Percentiles rank a stretch among this genome's conserved stretches.
These are phyloP conservation scores for Andrena dorsata DNA, from an alignment of 2,888 invertebrate genomes.

Conservation along the genomic window DNA sequence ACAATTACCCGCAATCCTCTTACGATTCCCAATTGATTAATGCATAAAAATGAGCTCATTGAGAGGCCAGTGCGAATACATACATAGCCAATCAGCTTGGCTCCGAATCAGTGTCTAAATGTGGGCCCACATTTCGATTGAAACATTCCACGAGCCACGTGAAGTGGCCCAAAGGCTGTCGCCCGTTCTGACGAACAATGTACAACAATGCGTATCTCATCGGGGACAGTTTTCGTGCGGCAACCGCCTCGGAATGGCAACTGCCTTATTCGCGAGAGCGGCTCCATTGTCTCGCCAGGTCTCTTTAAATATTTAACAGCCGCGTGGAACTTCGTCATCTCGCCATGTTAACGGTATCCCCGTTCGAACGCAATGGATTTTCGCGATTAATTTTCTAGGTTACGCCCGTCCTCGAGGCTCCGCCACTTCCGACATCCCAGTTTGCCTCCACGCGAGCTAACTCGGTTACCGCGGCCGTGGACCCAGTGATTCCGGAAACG, in stretches of 20 bases:
- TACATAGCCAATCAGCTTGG: neutral
- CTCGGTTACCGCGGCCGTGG: neutral
- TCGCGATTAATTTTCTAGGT: constrained; percentile 71
- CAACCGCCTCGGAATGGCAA: constrained; percentile 52
- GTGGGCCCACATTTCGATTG: neutral
- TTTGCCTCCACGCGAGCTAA: neutral
- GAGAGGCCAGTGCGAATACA: neutral
- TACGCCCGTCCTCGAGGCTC: constrained; percentile 35
- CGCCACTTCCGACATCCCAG: constrained; percentile 33
- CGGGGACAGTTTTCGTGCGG: constrained; percentile 28
- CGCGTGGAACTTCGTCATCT: constrained; percentile 70
- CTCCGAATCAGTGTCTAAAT: neutral
- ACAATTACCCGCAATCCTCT: neutral
- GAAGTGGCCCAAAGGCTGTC: constrained; percentile 42
- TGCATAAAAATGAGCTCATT: neutral
- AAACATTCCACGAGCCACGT: neutral
- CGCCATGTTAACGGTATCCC: constrained; percentile 72
- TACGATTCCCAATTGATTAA: neutral
- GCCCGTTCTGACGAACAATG: constrained; percentile 27
- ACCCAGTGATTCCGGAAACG: constrained; percentile 1
- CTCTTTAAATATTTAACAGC: constrained; percentile 84
- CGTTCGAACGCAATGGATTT: constrained; percentile 48
- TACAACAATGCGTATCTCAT: constrained; percentile 39
- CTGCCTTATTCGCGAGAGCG: constrained; percentile 68
- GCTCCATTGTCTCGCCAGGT: constrained; percentile 78